These are phyloP conservation scores for Schlechtendalia chinensis DNA, from an alignment of 1,140 invertebrate genomes.

Conservation along the genomic window DNA sequence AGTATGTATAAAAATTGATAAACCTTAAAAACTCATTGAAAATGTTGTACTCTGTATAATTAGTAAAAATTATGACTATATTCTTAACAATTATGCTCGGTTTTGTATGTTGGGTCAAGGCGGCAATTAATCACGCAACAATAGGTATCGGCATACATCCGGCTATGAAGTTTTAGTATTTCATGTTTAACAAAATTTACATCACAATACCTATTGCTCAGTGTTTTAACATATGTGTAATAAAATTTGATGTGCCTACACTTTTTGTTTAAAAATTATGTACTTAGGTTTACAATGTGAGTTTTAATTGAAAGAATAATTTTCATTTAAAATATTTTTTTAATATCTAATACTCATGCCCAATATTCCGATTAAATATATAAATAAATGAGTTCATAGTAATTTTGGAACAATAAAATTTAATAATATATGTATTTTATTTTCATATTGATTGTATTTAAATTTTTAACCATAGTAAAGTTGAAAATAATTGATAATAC, in stretches of 20 bases:
- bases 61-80: slow-evolving; percentile 40
- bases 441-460: too few relatives aligned
- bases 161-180: slow-evolving; percentile 39
- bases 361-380: too few relatives aligned
- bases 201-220: slow-evolving; percentile 37
- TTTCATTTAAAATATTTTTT: too few relatives aligned
- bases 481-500: too few relatives aligned
- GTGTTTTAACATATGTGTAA: slow-evolving; percentile 18
- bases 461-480: too few relatives aligned
- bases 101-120: slow-evolving; percentile 47
- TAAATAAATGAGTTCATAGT: too few relatives aligned
- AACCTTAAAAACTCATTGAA: neutral
- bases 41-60: slow-evolving; percentile 16
- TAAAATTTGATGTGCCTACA: slow-evolving; percentile 6
- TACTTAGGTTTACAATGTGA: neutral
- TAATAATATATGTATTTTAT: too few relatives aligned
- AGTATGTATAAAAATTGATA: too few relatives aligned
- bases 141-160: slow-evolving; percentile 45
- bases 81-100: slow-evolving; percentile 43
- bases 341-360: too few relatives aligned
- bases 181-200: slow-evolving; percentile 34
- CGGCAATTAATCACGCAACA: slow-evolving; percentile 37
- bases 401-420: too few relatives aligned
- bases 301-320: neutral
- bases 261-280: slow-evolving; percentile 28